Evolutionary conservation across 2,113 vertebrate species (phyloP).

Genomic region (Poeciliopsis occidentalis): DNA sequence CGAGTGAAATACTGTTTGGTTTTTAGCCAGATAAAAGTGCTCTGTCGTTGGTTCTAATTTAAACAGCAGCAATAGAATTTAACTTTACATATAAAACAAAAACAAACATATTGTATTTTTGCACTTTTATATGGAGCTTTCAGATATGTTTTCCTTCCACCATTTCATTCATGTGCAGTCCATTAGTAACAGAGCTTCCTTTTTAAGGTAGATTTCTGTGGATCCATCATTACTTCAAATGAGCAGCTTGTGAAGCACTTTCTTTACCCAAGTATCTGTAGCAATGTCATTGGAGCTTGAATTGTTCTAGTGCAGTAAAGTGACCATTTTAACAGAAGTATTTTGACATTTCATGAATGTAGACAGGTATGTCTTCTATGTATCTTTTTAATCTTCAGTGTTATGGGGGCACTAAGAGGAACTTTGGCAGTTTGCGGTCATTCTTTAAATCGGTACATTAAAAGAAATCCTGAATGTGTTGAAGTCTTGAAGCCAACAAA

Average conservation of each 20-base stretch:
- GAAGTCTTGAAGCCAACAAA: neutral
- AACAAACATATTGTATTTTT: neutral
- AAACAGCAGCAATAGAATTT: neutral
- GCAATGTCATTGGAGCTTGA: neutral
- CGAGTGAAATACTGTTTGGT: constrained; percentile 28
- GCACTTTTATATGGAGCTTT: neutral
- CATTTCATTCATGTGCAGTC: neutral
- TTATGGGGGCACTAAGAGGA: too few species aligned
- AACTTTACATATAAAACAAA: neutral
- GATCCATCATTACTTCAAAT: neutral
- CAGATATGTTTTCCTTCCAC: neutral
- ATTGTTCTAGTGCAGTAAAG: neutral
- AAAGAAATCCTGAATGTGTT: neutral
- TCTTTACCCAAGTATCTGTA: neutral
- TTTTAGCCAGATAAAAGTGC: constrained; percentile 38
- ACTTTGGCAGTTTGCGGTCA: too few species aligned
- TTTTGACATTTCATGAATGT: neutral
- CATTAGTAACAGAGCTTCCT: neutral
- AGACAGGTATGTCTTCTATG: neutral
- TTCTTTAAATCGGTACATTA: neutral
- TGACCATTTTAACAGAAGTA: neutral
- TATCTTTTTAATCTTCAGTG: neutral
- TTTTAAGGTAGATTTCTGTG: neutral
- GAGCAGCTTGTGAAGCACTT: too few species aligned
- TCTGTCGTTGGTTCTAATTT: neutral